Percentiles rank a stretch among this genome's conserved stretches.
Evolutionary conservation across 2,888 invertebrate genomes (phyloP).

Genomic region (Agriopis aurantiaria): DNA sequence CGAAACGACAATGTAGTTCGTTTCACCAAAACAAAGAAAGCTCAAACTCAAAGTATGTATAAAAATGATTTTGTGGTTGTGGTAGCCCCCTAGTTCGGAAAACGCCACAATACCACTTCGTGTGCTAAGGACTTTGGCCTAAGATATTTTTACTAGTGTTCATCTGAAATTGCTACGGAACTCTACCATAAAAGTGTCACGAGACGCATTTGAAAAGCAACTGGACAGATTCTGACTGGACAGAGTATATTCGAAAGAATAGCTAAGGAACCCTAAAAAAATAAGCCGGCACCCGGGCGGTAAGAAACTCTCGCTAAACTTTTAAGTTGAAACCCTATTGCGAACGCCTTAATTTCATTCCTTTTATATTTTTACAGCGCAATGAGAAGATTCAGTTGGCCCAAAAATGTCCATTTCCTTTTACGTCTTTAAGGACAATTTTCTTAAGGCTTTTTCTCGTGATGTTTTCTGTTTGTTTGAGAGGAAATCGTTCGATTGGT

Average conservation of each 20-base stretch:
- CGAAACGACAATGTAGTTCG: too few relatives aligned
- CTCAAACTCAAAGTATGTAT: too few relatives aligned
- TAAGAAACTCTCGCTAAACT: conserved; percentile 3
- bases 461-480: conserved; percentile 12
- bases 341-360: conserved; percentile 19
- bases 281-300: background rate
- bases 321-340: conserved; percentile 15
- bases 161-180: too few relatives aligned
- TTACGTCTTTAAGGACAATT: conserved; percentile 24
- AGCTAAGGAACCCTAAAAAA: background rate
- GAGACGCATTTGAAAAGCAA: too few relatives aligned
- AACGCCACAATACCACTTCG: too few relatives aligned
- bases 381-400: conserved; percentile 16
- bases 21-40: too few relatives aligned
- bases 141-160: too few relatives aligned
- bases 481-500: background rate
- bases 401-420: conserved; percentile 16
- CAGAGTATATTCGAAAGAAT: background rate
- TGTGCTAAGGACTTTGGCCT: too few relatives aligned
- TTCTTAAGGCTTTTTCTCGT: conserved; percentile 9
- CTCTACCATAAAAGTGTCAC: too few relatives aligned
- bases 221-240: background rate
- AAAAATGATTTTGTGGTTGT: too few relatives aligned
- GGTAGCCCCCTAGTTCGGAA: too few relatives aligned
- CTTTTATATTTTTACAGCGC: conserved; percentile 22